Conservation (phyloP, 2,113 vertebrate genomes). For the Tachuris rubrigastra region DNA sequence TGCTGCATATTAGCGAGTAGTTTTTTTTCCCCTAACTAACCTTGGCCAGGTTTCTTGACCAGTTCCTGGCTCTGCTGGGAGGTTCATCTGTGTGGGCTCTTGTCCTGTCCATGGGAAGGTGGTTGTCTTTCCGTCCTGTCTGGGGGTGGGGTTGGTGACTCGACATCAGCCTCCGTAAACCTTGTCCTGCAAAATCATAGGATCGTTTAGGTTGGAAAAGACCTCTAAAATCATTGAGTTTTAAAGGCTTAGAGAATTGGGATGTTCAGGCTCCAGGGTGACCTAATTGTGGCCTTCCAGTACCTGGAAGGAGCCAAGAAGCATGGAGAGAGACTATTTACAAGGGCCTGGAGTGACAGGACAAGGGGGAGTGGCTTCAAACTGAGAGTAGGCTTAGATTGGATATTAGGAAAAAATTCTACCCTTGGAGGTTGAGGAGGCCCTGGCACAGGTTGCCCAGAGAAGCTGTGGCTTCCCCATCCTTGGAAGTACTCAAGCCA, state of each 20-base stretch:
- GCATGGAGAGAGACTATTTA: background rate
- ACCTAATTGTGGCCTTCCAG: background rate
- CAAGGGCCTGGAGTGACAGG: background rate
- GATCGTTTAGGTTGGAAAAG: background rate
- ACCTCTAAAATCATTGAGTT: background rate
- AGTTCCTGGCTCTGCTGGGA: background rate
- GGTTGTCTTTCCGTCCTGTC: background rate
- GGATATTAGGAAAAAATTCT: background rate
- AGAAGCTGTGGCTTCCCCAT: background rate
- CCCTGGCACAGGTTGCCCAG: background rate
- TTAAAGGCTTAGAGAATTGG: background rate
- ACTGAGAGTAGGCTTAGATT: background rate
- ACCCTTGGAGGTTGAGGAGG: background rate
- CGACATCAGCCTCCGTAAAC: background rate
- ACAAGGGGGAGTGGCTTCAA: background rate
- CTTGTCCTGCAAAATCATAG: background rate
- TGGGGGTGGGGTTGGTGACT: background rate
- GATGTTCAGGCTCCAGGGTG: background rate
- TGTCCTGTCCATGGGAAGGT: fast-evolving
- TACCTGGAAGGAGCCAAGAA: background rate
- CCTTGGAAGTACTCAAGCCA: background rate
- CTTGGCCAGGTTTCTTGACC: constrained; percentile 32
- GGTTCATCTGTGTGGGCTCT: fast-evolving
- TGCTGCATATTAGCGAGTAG: constrained; percentile 50
- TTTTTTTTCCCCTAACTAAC: constrained; percentile 44